Evolutionary conservation across 2,797 vertebrate species (phyloP).

Genomic region (Chiroxiphia lanceolata): DNA sequence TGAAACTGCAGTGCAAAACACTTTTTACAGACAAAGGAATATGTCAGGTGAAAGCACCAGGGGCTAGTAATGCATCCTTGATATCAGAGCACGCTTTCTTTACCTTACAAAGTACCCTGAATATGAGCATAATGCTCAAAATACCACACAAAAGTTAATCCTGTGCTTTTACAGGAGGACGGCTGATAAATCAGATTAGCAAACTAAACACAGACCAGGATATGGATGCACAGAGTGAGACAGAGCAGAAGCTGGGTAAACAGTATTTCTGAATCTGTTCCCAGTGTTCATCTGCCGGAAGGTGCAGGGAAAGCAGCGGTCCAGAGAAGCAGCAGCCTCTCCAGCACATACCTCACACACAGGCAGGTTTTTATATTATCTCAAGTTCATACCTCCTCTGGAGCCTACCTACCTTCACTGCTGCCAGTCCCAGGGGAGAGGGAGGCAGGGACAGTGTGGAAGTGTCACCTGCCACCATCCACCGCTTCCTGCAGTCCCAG

Average conservation of each 20-base stretch:
- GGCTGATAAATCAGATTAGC: not conserved
- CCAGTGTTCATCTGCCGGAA: not conserved
- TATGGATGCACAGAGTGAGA: not conserved
- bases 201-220: not conserved
- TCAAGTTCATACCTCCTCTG: not conserved
- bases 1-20: not conserved
- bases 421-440: accelerated
- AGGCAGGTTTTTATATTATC: not conserved
- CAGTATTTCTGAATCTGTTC: not conserved
- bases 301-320: accelerated
- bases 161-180: not conserved
- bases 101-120: not conserved
- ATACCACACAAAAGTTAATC: not conserved
- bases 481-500: not conserved
- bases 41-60: not conserved
- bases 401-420: not conserved
- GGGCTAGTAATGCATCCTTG: not conserved
- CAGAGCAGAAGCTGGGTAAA: not conserved
- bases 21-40: not conserved
- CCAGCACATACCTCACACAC: not conserved
- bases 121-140: not conserved
- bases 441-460: not conserved
- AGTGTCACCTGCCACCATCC: not conserved
- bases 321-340: not conserved
- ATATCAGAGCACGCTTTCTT: not conserved